Percentiles rank a stretch among this genome's conserved stretches.
Conservation (phyloP, 2,113 vertebrate genomes). For the Anseranas semipalmata region DNA sequence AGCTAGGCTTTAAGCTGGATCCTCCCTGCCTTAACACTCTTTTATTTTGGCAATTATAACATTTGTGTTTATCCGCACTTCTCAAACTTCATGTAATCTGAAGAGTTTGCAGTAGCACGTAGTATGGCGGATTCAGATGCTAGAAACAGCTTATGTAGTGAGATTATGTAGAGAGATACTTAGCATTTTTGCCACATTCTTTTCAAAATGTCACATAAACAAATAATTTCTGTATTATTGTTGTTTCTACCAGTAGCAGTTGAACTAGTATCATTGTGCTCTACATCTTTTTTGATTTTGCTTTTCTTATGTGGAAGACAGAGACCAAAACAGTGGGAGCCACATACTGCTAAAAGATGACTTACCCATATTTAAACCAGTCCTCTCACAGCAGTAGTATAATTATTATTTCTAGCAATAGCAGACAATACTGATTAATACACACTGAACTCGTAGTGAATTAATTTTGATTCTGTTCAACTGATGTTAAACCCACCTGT, state of each 20-base stretch:
- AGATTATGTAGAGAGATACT: background rate
- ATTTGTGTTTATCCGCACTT: conserved; percentile 48
- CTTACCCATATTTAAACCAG: background rate
- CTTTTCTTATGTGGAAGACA: background rate
- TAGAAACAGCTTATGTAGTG: background rate
- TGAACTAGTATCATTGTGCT: background rate
- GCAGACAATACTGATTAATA: background rate
- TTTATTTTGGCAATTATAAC: conserved; percentile 60
- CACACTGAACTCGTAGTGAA: background rate
- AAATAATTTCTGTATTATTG: conserved; percentile 13
- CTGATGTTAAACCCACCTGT: background rate
- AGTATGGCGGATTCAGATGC: conserved; percentile 10
- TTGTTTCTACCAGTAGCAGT: background rate
- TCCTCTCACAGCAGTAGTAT: background rate
- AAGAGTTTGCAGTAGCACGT: background rate
- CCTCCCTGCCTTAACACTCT: conserved; percentile 22
- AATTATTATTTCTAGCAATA: background rate
- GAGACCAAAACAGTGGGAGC: background rate
- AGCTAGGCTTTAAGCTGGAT: conserved; percentile 24
- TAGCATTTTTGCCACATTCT: conserved; percentile 4
- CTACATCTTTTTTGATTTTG: background rate
- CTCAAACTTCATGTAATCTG: conserved; percentile 31
- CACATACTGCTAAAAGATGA: background rate
- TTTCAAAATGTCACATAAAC: background rate
- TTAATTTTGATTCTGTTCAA: background rate